Evolutionary conservation across 2,113 vertebrate genomes (phyloP).

Genomic region (Verasper variegatus): DNA sequence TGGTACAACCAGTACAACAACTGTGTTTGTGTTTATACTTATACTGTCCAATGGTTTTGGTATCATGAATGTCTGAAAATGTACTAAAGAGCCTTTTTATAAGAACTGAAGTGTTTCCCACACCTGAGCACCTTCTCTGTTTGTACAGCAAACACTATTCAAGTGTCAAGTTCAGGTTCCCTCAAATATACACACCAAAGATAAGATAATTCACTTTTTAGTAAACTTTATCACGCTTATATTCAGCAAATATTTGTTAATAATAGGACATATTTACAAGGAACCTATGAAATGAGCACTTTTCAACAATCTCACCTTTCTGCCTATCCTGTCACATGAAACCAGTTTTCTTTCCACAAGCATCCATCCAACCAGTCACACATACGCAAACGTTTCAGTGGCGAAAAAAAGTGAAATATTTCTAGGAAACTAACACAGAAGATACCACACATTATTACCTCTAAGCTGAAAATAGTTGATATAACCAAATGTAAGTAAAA

Average conservation of each 20-base stretch:
- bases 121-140: not conserved
- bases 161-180: not conserved
- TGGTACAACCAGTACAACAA: not conserved
- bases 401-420: conserved; percentile 3
- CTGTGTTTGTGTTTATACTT: conserved; percentile 2
- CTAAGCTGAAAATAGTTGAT: conserved; percentile 34
- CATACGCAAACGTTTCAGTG: too few relatives aligned
- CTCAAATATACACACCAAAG: conserved; percentile 50
- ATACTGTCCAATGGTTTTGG: not conserved
- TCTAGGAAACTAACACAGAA: conserved; percentile 29
- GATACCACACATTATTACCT: conserved; percentile 23
- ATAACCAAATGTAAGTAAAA: conserved; percentile 40
- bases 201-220: conserved; percentile 17
- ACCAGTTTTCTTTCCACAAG: not conserved
- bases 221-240: not conserved
- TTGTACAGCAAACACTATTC: not conserved
- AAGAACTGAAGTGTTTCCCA: conserved; percentile 1
- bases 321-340: not conserved
- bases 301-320: not conserved
- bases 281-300: not conserved
- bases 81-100: not conserved
- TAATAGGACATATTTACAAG: not conserved
- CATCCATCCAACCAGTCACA: not conserved
- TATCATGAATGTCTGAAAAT: conserved; percentile 22
- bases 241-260: not conserved